phyloP scores from a whole-genome alignment of 2,797 vertebrate species.

The Pseudochirops cupreus region DNA sequence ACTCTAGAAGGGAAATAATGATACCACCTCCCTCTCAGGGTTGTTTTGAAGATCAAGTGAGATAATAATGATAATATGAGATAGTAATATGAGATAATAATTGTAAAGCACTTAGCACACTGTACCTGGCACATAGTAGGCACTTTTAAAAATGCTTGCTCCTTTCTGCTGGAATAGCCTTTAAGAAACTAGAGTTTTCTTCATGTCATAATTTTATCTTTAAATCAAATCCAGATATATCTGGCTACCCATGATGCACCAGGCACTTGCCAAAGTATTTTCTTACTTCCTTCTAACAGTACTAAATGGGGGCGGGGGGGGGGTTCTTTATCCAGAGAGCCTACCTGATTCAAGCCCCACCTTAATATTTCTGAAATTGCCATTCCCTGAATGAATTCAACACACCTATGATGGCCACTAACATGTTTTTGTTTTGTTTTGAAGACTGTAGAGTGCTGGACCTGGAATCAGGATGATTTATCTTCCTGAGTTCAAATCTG shows the following conservation, averaged over 20 bases:
- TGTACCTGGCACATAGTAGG: not conserved
- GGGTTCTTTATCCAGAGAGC: not conserved
- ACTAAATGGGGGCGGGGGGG: not conserved
- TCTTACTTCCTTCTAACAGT: conserved; percentile 18
- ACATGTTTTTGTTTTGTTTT: not conserved
- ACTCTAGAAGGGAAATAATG: not conserved
- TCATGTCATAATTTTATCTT: not conserved
- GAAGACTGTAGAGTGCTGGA: not conserved
- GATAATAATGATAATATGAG: no score
- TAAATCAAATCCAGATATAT: not conserved
- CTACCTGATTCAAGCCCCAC: conserved; percentile 20
- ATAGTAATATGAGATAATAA: no score
- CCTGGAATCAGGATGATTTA: not conserved
- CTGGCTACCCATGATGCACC: not conserved
- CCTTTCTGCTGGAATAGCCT: not conserved
- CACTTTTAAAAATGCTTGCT: not conserved
- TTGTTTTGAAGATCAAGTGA: no score
- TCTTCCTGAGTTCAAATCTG: not conserved
- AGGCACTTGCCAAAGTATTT: conserved; percentile 8
- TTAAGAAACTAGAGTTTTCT: not conserved
- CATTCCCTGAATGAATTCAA: conserved; percentile 21
- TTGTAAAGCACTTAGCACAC: not conserved
- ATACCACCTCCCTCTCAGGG: not conserved
- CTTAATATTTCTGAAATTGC: not conserved
- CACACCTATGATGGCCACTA: not conserved